Conservation (phyloP, 2,888 invertebrate genomes). For the Dicyrtomina minuta region DNA sequence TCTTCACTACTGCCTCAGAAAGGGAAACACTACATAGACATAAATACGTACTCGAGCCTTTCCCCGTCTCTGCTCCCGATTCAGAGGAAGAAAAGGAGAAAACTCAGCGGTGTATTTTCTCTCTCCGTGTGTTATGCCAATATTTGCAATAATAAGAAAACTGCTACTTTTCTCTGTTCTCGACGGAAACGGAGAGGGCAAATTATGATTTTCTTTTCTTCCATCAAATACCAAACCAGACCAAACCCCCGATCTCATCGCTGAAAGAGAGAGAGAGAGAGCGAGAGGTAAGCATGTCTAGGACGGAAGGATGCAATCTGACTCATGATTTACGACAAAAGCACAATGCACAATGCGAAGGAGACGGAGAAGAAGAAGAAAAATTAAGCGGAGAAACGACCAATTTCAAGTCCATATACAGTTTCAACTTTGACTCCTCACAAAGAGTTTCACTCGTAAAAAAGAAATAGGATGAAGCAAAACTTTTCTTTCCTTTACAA, state of each 20-base stretch:
- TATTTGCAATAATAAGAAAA: neutral
- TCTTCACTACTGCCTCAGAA: too few species aligned
- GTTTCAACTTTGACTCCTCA: slow-evolving; percentile 9
- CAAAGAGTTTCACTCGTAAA: neutral
- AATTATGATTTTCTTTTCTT: slow-evolving; percentile 16
- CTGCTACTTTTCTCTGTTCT: too few species aligned
- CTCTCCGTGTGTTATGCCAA: neutral
- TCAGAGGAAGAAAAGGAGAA: slow-evolving; percentile 22
- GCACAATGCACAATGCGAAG: slow-evolving; percentile 3
- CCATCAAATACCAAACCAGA: neutral
- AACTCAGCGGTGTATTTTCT: neutral
- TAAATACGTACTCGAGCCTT: slow-evolving; percentile 1
- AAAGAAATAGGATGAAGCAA: neutral
- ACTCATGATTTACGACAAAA: neutral
- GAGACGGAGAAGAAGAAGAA: slow-evolving; percentile 17
- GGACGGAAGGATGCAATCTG: neutral
- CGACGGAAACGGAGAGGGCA: slow-evolving; percentile 2
- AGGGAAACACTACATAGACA: slow-evolving; percentile 1
- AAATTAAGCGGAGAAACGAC: neutral
- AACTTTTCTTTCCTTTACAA: neutral
- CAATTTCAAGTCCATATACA: neutral
- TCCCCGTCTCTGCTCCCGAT: too few species aligned
- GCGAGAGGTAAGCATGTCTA: neutral
- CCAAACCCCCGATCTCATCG: neutral
- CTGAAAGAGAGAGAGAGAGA: neutral